Base-by-base conservation (phyloP, 1,140 invertebrate genomes). In the Asbolus verrucosus region DNA sequence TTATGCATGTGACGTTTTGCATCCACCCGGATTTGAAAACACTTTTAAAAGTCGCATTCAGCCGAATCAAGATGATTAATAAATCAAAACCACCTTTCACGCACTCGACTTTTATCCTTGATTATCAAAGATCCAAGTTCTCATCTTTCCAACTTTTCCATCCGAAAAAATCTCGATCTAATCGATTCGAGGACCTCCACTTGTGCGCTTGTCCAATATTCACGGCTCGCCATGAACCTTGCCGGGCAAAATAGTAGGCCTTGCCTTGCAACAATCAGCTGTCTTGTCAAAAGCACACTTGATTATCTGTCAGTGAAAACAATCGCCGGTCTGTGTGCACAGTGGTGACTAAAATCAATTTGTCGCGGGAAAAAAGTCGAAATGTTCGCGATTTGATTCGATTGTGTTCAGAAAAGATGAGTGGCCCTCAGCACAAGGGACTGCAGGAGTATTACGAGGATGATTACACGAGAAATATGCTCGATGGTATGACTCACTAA, bases 401-500 rank as follows among this genome's bases (percentile, higher is more conserved):
- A n/a, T n/a, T n/a, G 19, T 54, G 46, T 54, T 0, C 13, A 11
- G 24, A 9, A 41, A 69, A 60, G 41, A 71, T 71, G 70, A 71
- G 70, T 63, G 60, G 46, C 8, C 67, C 3, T 27, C 24, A 27
- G 24, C 3, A 3, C 24, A 27, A 61, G 13, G 65, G 70, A 8
- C 31, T 67, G 8, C 67, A 71, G 46, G 70, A 71, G 27, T 71
- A 67, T 36, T 60, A 50, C 11, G 46, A 71, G 41, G 70, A 71
- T 67, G 70, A 71, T 31, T 71, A 67, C 38, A 71, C 70, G 0
- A 71, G 70, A 59, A 71, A 71, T 39, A 71, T 71, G 70, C 65
- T 71, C 9, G 70, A 71, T 27, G 70, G 70, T 71, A 54, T 54
- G 46, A 54, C 14, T 54, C 46, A 54, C 18, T 11, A 24, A 27